phyloP scores from a whole-genome alignment of 2,888 invertebrate species.

The Ferdinandea cuprea region DNA sequence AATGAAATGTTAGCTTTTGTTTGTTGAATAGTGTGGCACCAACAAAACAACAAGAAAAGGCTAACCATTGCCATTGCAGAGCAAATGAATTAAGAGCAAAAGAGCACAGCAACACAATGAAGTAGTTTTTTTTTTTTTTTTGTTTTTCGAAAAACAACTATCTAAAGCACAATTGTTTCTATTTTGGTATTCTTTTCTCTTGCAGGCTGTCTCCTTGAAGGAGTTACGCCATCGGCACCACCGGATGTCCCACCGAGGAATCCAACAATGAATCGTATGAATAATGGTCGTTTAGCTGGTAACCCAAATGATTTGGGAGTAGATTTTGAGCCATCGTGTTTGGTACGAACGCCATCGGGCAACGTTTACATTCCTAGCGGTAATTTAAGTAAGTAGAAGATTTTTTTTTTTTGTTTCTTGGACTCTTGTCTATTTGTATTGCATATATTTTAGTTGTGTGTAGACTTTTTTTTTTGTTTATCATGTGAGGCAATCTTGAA shows the following conservation, averaged over 20 bases:
- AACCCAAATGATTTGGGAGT: slow-evolving; percentile 89
- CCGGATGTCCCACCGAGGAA: slow-evolving; percentile 96
- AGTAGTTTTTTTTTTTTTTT: too few species aligned
- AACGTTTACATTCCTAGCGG: slow-evolving; percentile 97
- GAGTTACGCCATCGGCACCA: slow-evolving; percentile 87
- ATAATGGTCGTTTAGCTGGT: slow-evolving; percentile 94
- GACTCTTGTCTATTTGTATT: not conserved
- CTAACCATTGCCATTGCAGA: slow-evolving; percentile 16
- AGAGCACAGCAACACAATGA: slow-evolving; percentile 48
- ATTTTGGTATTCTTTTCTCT: slow-evolving; percentile 78
- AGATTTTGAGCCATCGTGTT: slow-evolving; percentile 95
- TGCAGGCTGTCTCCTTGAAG: slow-evolving; percentile 93
- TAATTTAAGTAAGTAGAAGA: slow-evolving; percentile 85
- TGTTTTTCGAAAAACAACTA: slow-evolving; percentile 40
- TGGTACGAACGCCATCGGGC: slow-evolving; percentile 95
- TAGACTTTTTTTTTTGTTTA: not conserved
- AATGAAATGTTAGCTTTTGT: slow-evolving; percentile 72
- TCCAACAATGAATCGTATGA: slow-evolving; percentile 95
- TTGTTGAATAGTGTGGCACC: slow-evolving; percentile 49
- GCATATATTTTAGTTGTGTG: not conserved
- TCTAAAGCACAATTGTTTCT: slow-evolving; percentile 57
- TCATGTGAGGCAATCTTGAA: not conserved
- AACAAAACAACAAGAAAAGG: slow-evolving; percentile 26
- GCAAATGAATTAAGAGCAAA: slow-evolving; percentile 40
- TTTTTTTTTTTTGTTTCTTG: not conserved